These are phyloP conservation scores for Oncorhynchus clarkii DNA, from an alignment of 2,113 vertebrate species.

Conservation along the genomic window DNA sequence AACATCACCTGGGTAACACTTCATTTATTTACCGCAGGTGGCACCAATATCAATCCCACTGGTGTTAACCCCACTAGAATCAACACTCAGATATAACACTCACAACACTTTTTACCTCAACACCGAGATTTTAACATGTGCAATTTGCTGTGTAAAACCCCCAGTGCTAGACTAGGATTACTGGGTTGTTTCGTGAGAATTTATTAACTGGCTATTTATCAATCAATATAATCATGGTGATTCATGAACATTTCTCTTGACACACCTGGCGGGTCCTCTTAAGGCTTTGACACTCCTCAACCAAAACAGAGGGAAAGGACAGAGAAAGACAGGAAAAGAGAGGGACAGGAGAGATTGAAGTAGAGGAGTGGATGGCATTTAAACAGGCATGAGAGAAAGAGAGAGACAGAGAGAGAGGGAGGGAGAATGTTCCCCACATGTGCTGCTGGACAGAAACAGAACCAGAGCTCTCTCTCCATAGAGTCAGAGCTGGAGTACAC, in stretches of 20 bases:
- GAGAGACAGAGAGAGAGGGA: not conserved
- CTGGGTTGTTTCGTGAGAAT: not conserved
- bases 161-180: too few species aligned
- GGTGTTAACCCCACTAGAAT: too few species aligned
- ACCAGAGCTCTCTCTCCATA: not conserved
- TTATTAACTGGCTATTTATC: too few species aligned
- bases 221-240: not conserved
- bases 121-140: too few species aligned
- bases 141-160: not conserved
- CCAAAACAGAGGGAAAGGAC: not conserved
- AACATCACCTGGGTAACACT: too few species aligned
- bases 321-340: not conserved
- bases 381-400: not conserved
- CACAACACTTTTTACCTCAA: too few species aligned
- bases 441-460: not conserved
- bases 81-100: too few species aligned
- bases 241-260: not conserved
- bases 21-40: too few species aligned
- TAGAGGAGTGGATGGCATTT: not conserved
- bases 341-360: not conserved
- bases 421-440: not conserved
- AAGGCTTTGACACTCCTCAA: not conserved
- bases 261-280: not conserved
- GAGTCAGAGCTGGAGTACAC: not conserved
- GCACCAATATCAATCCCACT: too few species aligned